phyloP scores from a whole-genome alignment of 2,113 vertebrate genomes.

The Hippolais icterina region DNA sequence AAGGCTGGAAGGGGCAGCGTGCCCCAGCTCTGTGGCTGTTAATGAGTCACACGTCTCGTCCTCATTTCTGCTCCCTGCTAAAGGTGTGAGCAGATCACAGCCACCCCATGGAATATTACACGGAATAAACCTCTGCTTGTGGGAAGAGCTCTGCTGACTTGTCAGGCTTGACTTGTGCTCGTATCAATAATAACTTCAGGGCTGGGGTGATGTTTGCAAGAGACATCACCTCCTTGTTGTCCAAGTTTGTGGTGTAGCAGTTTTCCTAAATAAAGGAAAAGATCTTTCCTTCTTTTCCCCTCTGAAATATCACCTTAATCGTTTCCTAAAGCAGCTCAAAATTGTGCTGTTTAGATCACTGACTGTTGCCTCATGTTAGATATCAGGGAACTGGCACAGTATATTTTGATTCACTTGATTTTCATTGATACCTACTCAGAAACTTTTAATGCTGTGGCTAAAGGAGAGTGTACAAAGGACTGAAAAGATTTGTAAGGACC shows the following conservation, averaged over 20 bases:
- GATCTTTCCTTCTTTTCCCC: not conserved
- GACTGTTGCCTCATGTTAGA: not conserved
- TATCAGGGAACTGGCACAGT: not conserved
- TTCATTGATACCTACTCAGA: not conserved
- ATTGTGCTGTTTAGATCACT: not conserved
- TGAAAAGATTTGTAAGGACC: not conserved
- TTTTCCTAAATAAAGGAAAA: not conserved
- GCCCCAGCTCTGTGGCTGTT: conserved; percentile 30
- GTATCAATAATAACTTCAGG: not conserved
- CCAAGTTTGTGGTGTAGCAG: not conserved
- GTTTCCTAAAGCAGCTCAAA: not conserved
- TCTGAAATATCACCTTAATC: not conserved
- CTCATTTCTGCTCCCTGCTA: conserved; percentile 35
- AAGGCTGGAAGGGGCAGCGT: not conserved
- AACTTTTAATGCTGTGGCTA: not conserved
- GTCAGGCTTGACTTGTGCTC: not conserved
- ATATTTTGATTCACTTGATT: not conserved
- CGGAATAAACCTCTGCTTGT: not conserved
- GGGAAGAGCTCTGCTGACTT: not conserved
- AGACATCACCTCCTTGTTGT: not conserved
- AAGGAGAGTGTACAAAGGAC: not conserved
- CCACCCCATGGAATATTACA: not conserved
- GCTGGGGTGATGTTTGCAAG: not conserved
- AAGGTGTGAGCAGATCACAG: conserved; percentile 44
- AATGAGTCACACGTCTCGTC: not conserved